Percentiles rank a stretch among this genome's conserved stretches.
Evolutionary conservation across 2,113 vertebrate species (phyloP).

Genomic region (Tor tambroides): DNA sequence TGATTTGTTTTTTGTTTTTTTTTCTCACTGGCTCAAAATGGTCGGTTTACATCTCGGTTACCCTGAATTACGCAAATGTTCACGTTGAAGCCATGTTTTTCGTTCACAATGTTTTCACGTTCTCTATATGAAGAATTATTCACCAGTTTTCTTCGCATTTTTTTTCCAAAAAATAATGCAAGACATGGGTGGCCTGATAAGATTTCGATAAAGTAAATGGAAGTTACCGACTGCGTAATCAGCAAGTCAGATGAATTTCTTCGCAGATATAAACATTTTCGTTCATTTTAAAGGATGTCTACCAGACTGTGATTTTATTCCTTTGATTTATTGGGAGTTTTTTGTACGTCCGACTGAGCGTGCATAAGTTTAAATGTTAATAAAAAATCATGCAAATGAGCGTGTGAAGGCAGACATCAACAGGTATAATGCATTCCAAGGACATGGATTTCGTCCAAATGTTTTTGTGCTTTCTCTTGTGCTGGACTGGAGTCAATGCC

Average conservation of each 20-base stretch:
- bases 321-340: slow-evolving; percentile 61
- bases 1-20: no score
- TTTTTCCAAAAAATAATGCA: neutral
- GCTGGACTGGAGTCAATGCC: slow-evolving; percentile 85
- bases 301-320: slow-evolving; percentile 59
- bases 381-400: slow-evolving; percentile 52
- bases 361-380: slow-evolving; percentile 61
- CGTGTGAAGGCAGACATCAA: slow-evolving; percentile 71
- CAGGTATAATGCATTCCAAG: slow-evolving; percentile 77
- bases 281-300: slow-evolving; percentile 59
- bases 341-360: slow-evolving; percentile 54
- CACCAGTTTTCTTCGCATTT: neutral
- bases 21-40: slow-evolving; percentile 67
- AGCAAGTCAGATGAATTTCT: slow-evolving; percentile 60
- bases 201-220: slow-evolving; percentile 63
- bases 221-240: slow-evolving; percentile 62
- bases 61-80: slow-evolving; percentile 66
- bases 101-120: slow-evolving; percentile 67
- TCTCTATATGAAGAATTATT: slow-evolving; percentile 38
- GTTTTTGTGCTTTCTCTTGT: slow-evolving; percentile 78
- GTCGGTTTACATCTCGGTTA: slow-evolving; percentile 66
- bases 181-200: slow-evolving; percentile 63
- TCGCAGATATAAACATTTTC: slow-evolving; percentile 45
- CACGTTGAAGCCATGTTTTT: slow-evolving; percentile 65
- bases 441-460: slow-evolving; percentile 89